Conservation (phyloP, 1,140 invertebrate species). For the Aleiodes sp. region DNA sequence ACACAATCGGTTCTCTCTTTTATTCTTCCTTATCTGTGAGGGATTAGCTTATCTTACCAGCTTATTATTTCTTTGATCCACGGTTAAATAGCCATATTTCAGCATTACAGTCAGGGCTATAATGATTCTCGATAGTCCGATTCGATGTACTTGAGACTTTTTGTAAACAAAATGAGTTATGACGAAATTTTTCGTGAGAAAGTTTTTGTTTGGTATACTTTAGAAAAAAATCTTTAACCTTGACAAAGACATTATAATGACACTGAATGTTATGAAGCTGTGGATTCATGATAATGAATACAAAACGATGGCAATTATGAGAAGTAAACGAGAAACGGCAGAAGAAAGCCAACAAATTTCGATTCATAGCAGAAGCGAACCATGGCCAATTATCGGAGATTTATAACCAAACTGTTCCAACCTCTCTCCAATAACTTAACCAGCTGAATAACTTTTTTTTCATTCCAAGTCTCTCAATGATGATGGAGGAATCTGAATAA, state of each 20-base stretch:
- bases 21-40: constrained; percentile 57
- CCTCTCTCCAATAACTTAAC: constrained; percentile 2
- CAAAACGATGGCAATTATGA: too few relatives aligned
- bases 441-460: constrained; percentile 23
- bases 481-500: too few relatives aligned
- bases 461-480: constrained; percentile 4
- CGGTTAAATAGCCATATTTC: constrained; percentile 66
- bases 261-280: background rate
- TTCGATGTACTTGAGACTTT: constrained; percentile 30
- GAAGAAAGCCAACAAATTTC: constrained; percentile 36
- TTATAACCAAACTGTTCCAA: constrained; percentile 56
- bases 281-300: constrained; percentile 3
- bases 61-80: constrained; percentile 67
- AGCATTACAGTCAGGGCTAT: constrained; percentile 52
- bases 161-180: background rate
- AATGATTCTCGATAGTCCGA: constrained; percentile 30
- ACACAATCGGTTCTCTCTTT: background rate
- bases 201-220: background rate
- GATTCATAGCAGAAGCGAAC: constrained; percentile 45
- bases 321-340: background rate
- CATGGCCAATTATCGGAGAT: constrained; percentile 63
- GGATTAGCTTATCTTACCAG: constrained; percentile 65
- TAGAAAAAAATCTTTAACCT: background rate
- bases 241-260: too few relatives aligned
- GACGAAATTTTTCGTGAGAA: constrained; percentile 11